Conservation (phyloP, 2,113 vertebrate genomes). For the Platanista minor region DNA sequence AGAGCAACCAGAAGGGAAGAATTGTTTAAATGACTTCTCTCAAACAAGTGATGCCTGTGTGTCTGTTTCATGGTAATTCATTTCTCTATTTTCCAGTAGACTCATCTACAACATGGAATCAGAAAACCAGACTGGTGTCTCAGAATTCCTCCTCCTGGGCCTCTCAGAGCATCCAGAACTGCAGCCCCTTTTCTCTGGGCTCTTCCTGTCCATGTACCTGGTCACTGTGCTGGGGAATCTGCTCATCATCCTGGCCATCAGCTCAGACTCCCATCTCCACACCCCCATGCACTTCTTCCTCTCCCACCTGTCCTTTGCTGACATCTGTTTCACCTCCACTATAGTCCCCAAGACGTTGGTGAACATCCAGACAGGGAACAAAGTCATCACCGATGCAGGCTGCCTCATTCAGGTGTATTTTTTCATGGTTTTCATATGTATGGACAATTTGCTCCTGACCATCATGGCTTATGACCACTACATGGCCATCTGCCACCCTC, state of each 20-base stretch:
- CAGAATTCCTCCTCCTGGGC: background rate
- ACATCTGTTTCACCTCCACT: background rate
- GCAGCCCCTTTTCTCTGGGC: background rate
- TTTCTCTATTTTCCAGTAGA: background rate
- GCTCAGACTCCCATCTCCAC: background rate
- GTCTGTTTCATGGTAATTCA: background rate
- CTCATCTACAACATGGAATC: background rate
- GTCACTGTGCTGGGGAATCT: background rate
- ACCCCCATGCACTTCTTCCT: background rate
- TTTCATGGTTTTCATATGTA: slow-evolving; percentile 24
- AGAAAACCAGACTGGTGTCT: background rate
- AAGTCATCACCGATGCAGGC: background rate
- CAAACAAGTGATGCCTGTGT: background rate
- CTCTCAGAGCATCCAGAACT: background rate
- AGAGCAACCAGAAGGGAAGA: background rate
- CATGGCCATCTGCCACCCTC: slow-evolving; percentile 33
- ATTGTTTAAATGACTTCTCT: background rate
- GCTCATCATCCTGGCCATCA: background rate
- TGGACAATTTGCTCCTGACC: slow-evolving; percentile 18
- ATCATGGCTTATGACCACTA: slow-evolving; percentile 29
- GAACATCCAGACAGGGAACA: slow-evolving; percentile 3
- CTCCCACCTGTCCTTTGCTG: background rate
- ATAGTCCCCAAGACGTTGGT: slow-evolving; percentile 35
- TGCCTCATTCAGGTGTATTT: slow-evolving; percentile 42
- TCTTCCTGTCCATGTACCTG: background rate